A percentile compares a stretch with the other conserved stretches of the same genome.
phyloP scores from a whole-genome alignment of 2,113 vertebrate genomes.

The zebrafish (Danio rerio) region GRCz12tu NC_133186.1:13412501-13413000 shows the following conservation, averaged over 20 bases:
- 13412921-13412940: slow-evolving; percentile 72
- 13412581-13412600: too few relatives aligned
- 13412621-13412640: too few relatives aligned
- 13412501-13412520: too few relatives aligned
- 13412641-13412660: too few relatives aligned
- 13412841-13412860: slow-evolving; percentile 73
- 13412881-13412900: slow-evolving; percentile 74
- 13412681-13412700: background rate
- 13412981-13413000: slow-evolving; percentile 66
- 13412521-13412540: too few relatives aligned
- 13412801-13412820: background rate
- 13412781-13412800: background rate
- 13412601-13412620: too few relatives aligned
- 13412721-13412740: background rate
- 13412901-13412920: slow-evolving; percentile 77
- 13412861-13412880: slow-evolving; percentile 78
- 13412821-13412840: slow-evolving; percentile 69
- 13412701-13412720: background rate
- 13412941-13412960: slow-evolving; percentile 68
- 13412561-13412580: too few relatives aligned
- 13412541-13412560: too few relatives aligned
- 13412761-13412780: background rate
- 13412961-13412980: slow-evolving; percentile 64
- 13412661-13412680: background rate
- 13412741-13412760: background rate